phyloP scores from a whole-genome alignment of 2,797 vertebrate species.

The Mastacembelus armatus region DNA sequence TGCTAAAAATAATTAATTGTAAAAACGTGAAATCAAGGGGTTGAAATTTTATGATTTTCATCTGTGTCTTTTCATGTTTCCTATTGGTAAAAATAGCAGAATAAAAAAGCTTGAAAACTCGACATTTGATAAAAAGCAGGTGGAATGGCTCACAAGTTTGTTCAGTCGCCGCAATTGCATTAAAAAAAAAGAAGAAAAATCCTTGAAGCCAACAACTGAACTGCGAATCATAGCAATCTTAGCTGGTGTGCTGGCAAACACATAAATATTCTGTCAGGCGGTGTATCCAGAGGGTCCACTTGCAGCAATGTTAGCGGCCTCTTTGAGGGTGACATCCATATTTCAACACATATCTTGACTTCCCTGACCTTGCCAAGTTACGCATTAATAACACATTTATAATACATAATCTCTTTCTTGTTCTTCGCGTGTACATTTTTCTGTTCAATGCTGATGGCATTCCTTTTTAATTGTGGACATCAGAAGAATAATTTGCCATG shows the following conservation, averaged over 20 bases:
- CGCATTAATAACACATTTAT: slow-evolving; percentile 86
- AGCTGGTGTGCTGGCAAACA: slow-evolving; percentile 50
- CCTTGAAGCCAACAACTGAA: too few species aligned
- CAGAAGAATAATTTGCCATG: slow-evolving; percentile 81
- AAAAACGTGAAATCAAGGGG: slow-evolving; percentile 11
- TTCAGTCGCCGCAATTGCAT: neutral
- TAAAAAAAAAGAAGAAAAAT: neutral
- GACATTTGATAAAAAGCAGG: neutral
- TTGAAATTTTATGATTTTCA: neutral
- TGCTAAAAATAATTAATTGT: neutral
- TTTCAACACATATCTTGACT: slow-evolving; percentile 83
- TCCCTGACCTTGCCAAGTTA: slow-evolving; percentile 81
- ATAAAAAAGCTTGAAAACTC: slow-evolving; percentile 19
- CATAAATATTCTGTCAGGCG: slow-evolving; percentile 72
- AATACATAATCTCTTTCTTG: slow-evolving; percentile 83
- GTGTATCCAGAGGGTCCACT: slow-evolving; percentile 78
- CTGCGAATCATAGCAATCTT: slow-evolving; percentile 45
- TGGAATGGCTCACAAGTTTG: neutral
- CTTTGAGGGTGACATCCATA: slow-evolving; percentile 80
- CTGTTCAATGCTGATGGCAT: slow-evolving; percentile 63
- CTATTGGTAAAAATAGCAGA: neutral
- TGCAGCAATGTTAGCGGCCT: slow-evolving; percentile 75
- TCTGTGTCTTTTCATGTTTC: neutral
- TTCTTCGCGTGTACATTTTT: slow-evolving; percentile 75
- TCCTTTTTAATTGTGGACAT: slow-evolving; percentile 82